Evolutionary conservation across 2,113 vertebrate species (phyloP).

Genomic region (Helogale parvula): DNA sequence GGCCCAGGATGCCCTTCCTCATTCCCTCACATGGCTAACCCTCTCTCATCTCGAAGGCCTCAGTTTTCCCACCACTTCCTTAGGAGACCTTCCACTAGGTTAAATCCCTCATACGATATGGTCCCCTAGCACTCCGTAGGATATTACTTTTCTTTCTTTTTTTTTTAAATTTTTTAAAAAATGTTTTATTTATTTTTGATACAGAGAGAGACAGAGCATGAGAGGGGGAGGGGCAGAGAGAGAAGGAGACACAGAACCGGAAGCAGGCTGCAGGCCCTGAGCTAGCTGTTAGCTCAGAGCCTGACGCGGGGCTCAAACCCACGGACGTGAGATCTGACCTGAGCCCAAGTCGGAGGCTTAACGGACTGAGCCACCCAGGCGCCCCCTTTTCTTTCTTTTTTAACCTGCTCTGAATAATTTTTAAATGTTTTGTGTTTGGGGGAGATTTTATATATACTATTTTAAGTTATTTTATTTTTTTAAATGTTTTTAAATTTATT

Average conservation of each 20-base stretch:
- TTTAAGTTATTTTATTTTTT: neutral
- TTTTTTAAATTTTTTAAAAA: no score
- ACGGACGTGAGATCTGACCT: no score
- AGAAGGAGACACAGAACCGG: no score
- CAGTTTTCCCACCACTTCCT: neutral
- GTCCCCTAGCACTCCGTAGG: neutral
- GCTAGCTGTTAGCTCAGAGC: no score
- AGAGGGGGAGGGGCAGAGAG: no score
- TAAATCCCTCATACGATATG: neutral
- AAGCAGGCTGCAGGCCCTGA: no score
- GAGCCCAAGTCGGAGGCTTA: no score
- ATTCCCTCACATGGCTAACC: neutral
- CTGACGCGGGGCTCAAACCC: no score
- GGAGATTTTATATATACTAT: neutral
- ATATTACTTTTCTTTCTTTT: neutral
- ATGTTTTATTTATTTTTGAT: no score
- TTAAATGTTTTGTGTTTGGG: neutral
- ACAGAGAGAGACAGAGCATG: no score
- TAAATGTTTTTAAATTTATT: neutral
- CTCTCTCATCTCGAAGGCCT: no score
- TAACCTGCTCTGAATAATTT: neutral
- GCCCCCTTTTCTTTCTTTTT: neutral
- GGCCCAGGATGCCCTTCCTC: neutral
- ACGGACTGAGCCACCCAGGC: no score
- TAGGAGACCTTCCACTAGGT: neutral